phyloP scores from a whole-genome alignment of 1,140 invertebrate genomes.

The Chironomus tepperi region DNA sequence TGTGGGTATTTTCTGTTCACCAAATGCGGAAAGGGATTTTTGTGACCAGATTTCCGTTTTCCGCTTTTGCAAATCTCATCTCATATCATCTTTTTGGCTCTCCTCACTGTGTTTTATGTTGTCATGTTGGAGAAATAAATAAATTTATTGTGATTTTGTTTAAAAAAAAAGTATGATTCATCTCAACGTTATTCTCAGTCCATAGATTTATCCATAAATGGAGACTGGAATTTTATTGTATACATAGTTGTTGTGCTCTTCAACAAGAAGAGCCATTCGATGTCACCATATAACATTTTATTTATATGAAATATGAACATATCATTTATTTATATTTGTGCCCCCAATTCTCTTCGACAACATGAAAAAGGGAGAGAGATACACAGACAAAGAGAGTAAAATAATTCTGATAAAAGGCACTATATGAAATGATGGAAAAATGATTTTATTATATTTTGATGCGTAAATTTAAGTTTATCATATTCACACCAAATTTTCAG shows the following conservation, averaged over 20 bases:
- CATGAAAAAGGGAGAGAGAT: too few relatives aligned
- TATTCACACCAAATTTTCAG: too few relatives aligned
- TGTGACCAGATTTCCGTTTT: neutral
- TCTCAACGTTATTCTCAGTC: too few relatives aligned
- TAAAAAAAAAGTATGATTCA: neutral
- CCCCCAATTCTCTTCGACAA: neutral
- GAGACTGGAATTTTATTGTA: neutral
- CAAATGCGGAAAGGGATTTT: slow-evolving; percentile 6
- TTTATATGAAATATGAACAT: slow-evolving; percentile 10
- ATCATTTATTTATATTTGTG: neutral
- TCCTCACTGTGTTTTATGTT: neutral
- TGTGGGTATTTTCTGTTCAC: neutral
- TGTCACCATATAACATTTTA: neutral
- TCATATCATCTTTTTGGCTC: neutral
- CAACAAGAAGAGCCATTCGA: slow-evolving; percentile 3
- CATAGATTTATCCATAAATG: neutral
- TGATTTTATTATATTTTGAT: too few relatives aligned
- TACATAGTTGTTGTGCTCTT: neutral
- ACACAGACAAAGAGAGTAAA: too few relatives aligned
- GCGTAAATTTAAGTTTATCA: too few relatives aligned
- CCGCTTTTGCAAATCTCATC: neutral
- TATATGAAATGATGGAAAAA: too few relatives aligned
- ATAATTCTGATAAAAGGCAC: too few relatives aligned
- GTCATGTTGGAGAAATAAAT: neutral
- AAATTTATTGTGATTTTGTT: slow-evolving; percentile 2